phyloP scores from a whole-genome alignment of 2,113 vertebrate species.

The Pelecanoides urinatrix region DNA sequence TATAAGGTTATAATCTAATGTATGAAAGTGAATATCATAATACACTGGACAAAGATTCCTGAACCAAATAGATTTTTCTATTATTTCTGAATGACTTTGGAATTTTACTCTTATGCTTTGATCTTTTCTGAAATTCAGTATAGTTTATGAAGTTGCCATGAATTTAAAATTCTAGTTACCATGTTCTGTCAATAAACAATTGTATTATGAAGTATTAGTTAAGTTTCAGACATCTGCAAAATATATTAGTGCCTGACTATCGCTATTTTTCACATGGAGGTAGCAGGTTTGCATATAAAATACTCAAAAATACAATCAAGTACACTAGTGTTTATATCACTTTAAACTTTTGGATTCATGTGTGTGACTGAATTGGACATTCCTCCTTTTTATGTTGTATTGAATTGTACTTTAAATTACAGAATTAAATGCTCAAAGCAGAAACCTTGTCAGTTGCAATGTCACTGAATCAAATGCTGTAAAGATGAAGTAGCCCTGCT shows the following conservation, averaged over 20 bases:
- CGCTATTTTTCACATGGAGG: neutral
- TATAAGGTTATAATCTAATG: neutral
- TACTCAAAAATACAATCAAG: constrained; percentile 3
- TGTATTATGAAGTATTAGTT: neutral
- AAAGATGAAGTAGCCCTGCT: constrained; percentile 71
- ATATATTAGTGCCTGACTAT: neutral
- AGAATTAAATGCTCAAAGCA: constrained; percentile 74
- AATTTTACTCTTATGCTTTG: neutral
- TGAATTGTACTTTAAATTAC: constrained; percentile 69
- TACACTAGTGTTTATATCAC: neutral
- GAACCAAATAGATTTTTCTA: neutral
- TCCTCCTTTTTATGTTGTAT: constrained; percentile 44
- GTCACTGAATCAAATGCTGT: constrained; percentile 69
- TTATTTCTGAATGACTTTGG: neutral
- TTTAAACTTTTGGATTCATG: constrained; percentile 31
- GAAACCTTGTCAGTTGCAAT: constrained; percentile 71
- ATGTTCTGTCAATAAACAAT: neutral
- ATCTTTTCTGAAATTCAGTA: neutral
- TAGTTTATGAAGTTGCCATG: neutral
- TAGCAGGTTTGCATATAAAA: neutral
- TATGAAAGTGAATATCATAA: neutral
- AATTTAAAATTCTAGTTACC: neutral
- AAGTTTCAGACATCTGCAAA: neutral
- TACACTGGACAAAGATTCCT: neutral
- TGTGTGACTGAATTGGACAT: constrained; percentile 38